Evolutionary conservation across 2,888 invertebrate genomes (phyloP).

Genomic region (Calliphora vomitoria): DNA sequence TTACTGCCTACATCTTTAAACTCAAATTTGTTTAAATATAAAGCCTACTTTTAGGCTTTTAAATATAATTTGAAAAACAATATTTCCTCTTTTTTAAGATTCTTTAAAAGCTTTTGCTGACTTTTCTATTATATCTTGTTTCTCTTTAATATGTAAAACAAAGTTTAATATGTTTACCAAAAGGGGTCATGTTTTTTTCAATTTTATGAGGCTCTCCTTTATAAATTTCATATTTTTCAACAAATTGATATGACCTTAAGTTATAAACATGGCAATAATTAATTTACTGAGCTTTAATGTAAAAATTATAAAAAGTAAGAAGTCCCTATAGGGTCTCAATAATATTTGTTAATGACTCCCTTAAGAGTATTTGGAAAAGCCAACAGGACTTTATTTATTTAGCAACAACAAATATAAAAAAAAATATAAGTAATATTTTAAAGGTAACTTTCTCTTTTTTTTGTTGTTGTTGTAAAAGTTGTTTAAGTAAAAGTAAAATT

Average conservation of each 20-base stretch:
- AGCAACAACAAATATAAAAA: too few relatives aligned
- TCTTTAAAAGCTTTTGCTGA: too few relatives aligned
- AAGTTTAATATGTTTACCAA: background rate
- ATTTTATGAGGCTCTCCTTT: background rate
- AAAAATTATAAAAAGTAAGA: background rate
- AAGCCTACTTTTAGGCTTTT: too few relatives aligned
- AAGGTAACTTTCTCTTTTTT: background rate
- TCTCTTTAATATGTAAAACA: background rate
- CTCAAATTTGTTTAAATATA: too few relatives aligned
- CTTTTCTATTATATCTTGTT: too few relatives aligned
- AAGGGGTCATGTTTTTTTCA: background rate
- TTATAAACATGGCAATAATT: background rate
- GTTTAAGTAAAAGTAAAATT: background rate
- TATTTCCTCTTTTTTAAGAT: too few relatives aligned
- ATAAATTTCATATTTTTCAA: background rate
- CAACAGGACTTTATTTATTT: too few relatives aligned
- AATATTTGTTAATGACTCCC: slow-evolving; percentile 37
- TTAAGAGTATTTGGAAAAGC: slow-evolving; percentile 14
- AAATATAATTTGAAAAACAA: too few relatives aligned
- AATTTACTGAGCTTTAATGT: slow-evolving; percentile 3
- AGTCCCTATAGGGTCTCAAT: background rate
- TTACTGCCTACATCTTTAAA: too few relatives aligned
- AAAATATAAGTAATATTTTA: background rate
- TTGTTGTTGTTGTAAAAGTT: too few relatives aligned
- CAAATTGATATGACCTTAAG: background rate